Conservation (phyloP, 2,797 vertebrate species). For the Eospalax fontanierii region DNA sequence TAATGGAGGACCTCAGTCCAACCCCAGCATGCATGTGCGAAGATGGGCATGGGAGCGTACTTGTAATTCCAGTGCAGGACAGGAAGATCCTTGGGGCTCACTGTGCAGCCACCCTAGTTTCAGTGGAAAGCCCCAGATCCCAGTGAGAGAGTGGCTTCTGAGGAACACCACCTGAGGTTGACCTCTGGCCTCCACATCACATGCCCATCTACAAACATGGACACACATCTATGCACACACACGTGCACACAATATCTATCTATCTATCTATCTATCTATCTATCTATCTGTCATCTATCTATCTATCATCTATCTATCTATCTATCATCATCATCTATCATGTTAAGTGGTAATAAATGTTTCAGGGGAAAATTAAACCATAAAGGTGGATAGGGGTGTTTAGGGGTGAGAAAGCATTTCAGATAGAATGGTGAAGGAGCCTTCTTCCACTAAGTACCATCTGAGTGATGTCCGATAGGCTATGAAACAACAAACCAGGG, state of each 20-base stretch:
- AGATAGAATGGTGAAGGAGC: background rate
- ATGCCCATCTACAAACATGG: background rate
- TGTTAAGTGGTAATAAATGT: background rate
- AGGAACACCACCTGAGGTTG: background rate
- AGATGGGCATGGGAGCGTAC: background rate
- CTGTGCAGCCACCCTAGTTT: background rate
- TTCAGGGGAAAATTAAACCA: background rate
- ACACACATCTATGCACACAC: background rate
- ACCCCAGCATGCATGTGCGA: background rate
- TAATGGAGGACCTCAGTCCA: background rate
- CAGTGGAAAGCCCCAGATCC: background rate
- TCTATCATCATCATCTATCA: no score
- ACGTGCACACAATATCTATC: background rate
- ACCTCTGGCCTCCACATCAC: background rate
- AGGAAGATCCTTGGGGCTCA: background rate
- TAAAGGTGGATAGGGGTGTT: background rate
- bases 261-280: no score
- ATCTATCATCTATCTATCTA: no score
- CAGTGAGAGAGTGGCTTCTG: background rate
- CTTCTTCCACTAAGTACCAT: background rate
- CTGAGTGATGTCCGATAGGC: background rate
- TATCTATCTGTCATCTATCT: no score
- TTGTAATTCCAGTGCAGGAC: background rate
- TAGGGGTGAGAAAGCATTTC: background rate
- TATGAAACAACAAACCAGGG: fast-evolving